Conservation (phyloP, 2,888 invertebrate genomes). For the Caenorhabditis parvicauda region DNA sequence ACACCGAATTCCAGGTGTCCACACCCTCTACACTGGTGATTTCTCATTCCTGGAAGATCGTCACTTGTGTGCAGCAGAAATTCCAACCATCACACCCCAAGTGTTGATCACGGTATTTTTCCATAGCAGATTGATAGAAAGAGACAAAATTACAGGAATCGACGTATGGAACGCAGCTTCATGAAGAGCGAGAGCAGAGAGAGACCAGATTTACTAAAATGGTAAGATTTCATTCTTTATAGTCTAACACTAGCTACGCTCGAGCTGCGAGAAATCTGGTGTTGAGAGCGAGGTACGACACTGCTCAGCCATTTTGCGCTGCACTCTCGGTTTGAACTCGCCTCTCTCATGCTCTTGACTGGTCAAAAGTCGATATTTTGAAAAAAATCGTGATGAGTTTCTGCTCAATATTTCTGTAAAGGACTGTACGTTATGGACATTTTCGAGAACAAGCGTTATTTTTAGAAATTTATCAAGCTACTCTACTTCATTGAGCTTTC, state of each 20-base stretch:
- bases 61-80: constrained; percentile 98
- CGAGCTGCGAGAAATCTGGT: too few species aligned
- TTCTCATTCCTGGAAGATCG: constrained; percentile 97
- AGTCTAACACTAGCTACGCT: neutral
- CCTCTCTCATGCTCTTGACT: too few species aligned
- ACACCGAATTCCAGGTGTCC: constrained; percentile 70
- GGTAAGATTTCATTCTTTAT: constrained; percentile 5
- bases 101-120: constrained; percentile 81
- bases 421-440: too few species aligned
- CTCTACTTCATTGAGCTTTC: too few species aligned
- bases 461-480: too few species aligned
- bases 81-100: constrained; percentile 91
- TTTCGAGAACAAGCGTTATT: too few species aligned
- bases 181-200: constrained; percentile 93
- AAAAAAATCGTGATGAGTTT: too few species aligned
- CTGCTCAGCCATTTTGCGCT: too few species aligned
- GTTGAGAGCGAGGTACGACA: too few species aligned
- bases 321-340: too few species aligned
- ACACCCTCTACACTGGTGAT: constrained; percentile 80
- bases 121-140: neutral
- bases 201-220: constrained; percentile 76
- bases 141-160: constrained; percentile 83
- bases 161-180: constrained; percentile 97
- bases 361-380: too few species aligned
- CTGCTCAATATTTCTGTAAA: too few species aligned